phyloP scores from a whole-genome alignment of 2,113 vertebrate species.

The Cavia aperea region DNA sequence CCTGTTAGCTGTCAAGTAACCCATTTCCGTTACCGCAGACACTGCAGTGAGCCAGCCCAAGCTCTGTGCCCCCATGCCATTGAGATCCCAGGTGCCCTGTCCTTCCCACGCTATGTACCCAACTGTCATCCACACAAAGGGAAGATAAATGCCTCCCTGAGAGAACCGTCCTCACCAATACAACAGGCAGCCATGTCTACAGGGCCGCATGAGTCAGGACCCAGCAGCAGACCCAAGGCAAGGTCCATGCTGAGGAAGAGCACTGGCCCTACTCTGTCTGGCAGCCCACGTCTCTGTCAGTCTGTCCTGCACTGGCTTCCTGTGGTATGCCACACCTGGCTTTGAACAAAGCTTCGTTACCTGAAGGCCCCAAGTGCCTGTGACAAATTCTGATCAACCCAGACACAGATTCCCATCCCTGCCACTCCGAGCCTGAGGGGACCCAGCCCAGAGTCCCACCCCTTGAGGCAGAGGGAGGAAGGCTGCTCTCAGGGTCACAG shows the following conservation, averaged over 20 bases:
- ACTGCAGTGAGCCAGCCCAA: not conserved
- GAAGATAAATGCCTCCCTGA: not conserved
- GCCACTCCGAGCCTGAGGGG: not conserved
- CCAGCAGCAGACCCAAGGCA: not conserved
- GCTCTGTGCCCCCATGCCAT: not conserved
- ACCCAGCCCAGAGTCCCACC: not conserved
- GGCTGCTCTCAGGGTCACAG: not conserved
- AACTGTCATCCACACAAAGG: not conserved
- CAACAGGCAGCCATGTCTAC: not conserved
- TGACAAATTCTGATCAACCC: not conserved
- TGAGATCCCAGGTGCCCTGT: not conserved
- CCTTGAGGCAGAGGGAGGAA: not conserved
- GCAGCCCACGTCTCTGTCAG: not conserved
- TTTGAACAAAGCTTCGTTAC: not conserved
- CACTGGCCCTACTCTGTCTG: not conserved
- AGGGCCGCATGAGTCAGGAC: not conserved
- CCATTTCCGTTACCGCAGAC: not conserved
- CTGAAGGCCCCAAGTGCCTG: not conserved
- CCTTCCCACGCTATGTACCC: not conserved
- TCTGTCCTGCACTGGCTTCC: not conserved
- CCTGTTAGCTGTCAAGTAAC: not conserved
- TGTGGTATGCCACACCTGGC: not conserved
- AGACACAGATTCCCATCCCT: not conserved
- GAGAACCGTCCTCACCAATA: not conserved
- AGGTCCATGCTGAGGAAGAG: not conserved